Base-by-base conservation (phyloP, 2,888 invertebrate species). In the Petrolisthes cinctipes region DNA sequence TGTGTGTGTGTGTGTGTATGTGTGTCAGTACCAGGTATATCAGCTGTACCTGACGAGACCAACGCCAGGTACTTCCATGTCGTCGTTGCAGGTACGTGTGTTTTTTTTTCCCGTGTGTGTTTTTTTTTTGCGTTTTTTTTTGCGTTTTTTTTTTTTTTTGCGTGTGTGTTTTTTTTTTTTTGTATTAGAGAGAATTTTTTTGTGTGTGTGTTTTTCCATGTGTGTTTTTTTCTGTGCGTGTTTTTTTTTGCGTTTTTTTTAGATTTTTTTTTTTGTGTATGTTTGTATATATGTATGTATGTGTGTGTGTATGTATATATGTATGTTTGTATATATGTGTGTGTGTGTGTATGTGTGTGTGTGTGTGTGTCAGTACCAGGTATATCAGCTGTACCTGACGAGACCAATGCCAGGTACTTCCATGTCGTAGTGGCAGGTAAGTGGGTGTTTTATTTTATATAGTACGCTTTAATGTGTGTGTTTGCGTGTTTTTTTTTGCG, bases 291-390 rank as follows among this genome's bases (percentile, higher is more conserved):
- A n/a, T n/a, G n/a, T n/a, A n/a, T n/a, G n/a, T n/a, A n/a, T n/a
- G n/a, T n/a, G n/a, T n/a, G n/a, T n/a, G n/a, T n/a, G n/a, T n/a
- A n/a, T n/a, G n/a, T n/a, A n/a, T n/a, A n/a, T n/a, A n/a, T n/a
- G n/a, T n/a, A n/a, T n/a, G n/a, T n/a, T n/a, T n/a, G n/a, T n/a
- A n/a, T n/a, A n/a, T n/a, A n/a, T n/a, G n/a, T n/a, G n/a, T n/a
- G n/a, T n/a, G n/a, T n/a, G n/a, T n/a, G n/a, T n/a, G n/a, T n/a
- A n/a, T n/a, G n/a, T n/a, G n/a, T n/a, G n/a, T n/a, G n/a, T n/a
- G n/a, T n/a, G n/a, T n/a, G n/a, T n/a, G 99, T 99, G 93, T 99
- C 99, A 91, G 99, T 99, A 93, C 98, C 98, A 91, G 99, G 99
- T 91, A 99, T 99, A 92, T 97, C 97, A 93, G 99, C 99, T 91